Base-by-base conservation (phyloP, 1,140 invertebrate species). In the Drosophila lowei region DNA sequence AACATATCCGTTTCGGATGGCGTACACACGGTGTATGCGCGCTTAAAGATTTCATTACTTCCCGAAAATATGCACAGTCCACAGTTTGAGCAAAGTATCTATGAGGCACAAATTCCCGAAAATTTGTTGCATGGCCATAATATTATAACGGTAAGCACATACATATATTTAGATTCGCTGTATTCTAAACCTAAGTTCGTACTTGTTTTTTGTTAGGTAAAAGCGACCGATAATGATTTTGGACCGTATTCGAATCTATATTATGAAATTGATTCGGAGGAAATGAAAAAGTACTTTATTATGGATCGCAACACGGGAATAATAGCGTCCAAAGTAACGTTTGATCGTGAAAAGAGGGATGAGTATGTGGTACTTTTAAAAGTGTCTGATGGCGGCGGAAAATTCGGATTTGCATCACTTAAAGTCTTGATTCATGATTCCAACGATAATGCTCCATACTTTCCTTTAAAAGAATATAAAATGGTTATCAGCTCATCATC, bases 1-100 rank as follows among this genome's bases (percentile, higher is more conserved):
- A 98, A 98, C 91, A 94, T 99, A 15, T 97, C 96, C 1, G 97
- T 97, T 15, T 97, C 96, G 34, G 97, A 99, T 92, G 97, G 97
- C 4, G 96, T 98, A 8, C 97, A 97, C 91, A 97, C 96, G 2
- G 95, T 94, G 48, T 97, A 97, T 91, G 94, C 96, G 0, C 92
- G 95, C 48, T 93, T 97, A 1, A 95, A 96, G 92, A 95, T 99
- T 34, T 94, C 95, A 68, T 94, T 98, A 43, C 91, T 96, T 30
- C 95, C 96, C 6, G 95, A 95, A 18, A 99, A 98, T 92, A 93
- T 94, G 28, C 93, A 96, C 83, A 93, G 94, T 64, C 98, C 97
- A 3, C 92, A 93, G 50, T 98, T 98, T 91, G 92, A 94, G 1
- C 94, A 96, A 85, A 91, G 94, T 2, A 92, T 95, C 6, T 95